A percentile compares a stretch with the other conserved stretches of the same genome.
phyloP scores from a whole-genome alignment of 2,888 invertebrate genomes.

The Liodrosophila aerea region DNA sequence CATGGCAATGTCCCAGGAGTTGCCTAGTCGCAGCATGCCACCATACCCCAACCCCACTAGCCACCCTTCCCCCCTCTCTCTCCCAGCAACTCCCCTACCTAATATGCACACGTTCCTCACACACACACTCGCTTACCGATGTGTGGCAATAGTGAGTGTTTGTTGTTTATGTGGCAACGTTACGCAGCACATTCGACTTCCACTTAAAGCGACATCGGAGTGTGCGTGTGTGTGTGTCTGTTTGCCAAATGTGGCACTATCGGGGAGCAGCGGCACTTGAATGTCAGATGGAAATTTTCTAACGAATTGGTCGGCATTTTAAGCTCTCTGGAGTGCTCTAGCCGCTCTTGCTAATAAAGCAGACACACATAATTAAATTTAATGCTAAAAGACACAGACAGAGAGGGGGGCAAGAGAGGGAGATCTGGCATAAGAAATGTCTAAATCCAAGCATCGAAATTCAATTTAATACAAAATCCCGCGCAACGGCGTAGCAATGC shows the following conservation, averaged over 20 bases:
- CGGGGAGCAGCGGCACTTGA: conserved; percentile 12
- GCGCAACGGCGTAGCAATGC: conserved; percentile 54
- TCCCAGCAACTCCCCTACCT: too few relatives aligned
- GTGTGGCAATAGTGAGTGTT: conserved; percentile 18
- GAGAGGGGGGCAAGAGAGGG: neutral
- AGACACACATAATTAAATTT: conserved; percentile 67
- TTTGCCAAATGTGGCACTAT: conserved; percentile 49
- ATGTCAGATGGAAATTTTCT: conserved; percentile 31
- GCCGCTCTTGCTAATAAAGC: conserved; percentile 58
- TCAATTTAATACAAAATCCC: conserved; percentile 76
- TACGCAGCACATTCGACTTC: conserved; percentile 67
- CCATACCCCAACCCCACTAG: too few relatives aligned
- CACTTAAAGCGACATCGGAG: conserved; percentile 66
- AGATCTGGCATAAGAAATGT: conserved; percentile 19
- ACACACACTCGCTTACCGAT: neutral
- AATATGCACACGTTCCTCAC: too few relatives aligned
- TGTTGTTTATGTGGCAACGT: conserved; percentile 71
- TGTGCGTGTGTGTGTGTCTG: conserved; percentile 29
- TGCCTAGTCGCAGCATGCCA: conserved; percentile 21
- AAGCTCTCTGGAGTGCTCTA: conserved; percentile 33
- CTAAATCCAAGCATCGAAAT: conserved; percentile 70
- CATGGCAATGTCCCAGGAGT: conserved; percentile 38
- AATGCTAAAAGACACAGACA: conserved; percentile 38
- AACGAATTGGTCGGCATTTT: neutral
- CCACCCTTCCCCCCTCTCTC: neutral